Evolutionary conservation across 2,888 invertebrate genomes (phyloP).

Genomic region (Papilio gigon): DNA sequence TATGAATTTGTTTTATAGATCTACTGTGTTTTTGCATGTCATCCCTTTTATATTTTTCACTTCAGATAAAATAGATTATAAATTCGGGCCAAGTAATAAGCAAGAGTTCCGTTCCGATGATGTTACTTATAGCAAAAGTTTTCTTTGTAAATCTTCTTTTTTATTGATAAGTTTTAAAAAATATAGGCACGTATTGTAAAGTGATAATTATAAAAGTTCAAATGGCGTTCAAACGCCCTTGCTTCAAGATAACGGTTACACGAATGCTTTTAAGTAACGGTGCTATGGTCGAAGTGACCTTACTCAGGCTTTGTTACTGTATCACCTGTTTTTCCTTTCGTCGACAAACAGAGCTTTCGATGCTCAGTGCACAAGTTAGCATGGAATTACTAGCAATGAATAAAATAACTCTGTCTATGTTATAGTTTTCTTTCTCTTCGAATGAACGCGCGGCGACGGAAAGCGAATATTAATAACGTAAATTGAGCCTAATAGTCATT

Average conservation of each 20-base stretch:
- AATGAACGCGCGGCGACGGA: not conserved
- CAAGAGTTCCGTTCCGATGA: not conserved
- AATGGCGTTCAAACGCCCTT: constrained; percentile 21
- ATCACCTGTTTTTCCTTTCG: constrained; percentile 26
- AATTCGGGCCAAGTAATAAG: not conserved
- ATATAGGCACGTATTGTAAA: no score
- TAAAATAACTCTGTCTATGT: not conserved
- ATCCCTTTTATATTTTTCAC: not conserved
- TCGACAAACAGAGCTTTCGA: constrained; percentile 10
- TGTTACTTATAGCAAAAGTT: not conserved
- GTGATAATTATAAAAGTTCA: constrained; percentile 17
- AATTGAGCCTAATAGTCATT: no score
- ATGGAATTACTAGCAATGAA: not conserved
- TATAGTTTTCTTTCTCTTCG: not conserved
- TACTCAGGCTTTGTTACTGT: constrained; percentile 29
- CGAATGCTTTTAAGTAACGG: constrained; percentile 30
- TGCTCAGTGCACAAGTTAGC: constrained; percentile 49
- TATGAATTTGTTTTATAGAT: constrained; percentile 24
- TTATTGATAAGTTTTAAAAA: no score
- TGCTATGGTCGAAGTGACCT: constrained; percentile 23
- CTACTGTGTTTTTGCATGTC: not conserved
- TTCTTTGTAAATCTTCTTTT: not conserved
- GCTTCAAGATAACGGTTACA: constrained; percentile 24
- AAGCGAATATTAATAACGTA: no score
- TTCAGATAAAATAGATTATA: not conserved